These are phyloP conservation scores for Oxyura jamaicensis DNA, from an alignment of 2,113 vertebrate genomes.

Conservation along the genomic window DNA sequence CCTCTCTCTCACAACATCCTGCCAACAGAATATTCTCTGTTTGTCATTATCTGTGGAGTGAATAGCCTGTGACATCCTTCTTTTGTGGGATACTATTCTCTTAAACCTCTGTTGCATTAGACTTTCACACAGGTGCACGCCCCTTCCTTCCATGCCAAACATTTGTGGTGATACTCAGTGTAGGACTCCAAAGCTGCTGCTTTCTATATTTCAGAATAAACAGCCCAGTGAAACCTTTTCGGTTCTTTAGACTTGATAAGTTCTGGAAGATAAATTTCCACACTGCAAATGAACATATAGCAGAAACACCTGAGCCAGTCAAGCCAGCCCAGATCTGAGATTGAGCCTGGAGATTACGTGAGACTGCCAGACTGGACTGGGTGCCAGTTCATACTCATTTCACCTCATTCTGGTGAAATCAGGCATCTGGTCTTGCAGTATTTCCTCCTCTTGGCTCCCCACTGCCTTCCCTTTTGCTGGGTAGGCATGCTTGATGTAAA, in stretches of 20 bases:
- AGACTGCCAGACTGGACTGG: not conserved
- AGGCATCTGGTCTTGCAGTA: not conserved
- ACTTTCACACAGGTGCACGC: fast-evolving
- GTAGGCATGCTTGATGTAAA: not conserved
- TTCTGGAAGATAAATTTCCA: not conserved
- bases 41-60: not conserved
- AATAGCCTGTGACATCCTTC: not conserved
- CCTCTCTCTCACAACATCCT: not conserved
- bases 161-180: not conserved
- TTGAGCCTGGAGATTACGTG: not conserved
- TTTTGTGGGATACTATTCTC: not conserved
- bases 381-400: too few species aligned
- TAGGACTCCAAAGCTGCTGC: not conserved
- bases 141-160: too few species aligned
- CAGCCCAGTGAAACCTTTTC: not conserved
- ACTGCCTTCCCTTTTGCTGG: not conserved
- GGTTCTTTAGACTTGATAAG: not conserved
- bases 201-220: not conserved
- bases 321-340: not conserved
- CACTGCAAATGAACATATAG: not conserved
- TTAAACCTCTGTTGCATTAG: not conserved
- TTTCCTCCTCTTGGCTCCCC: not conserved
- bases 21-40: not conserved
- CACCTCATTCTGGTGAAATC: not conserved
- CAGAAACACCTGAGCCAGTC: not conserved